Evolutionary conservation across 1,140 invertebrate genomes (phyloP), one percentile per base, ranked within the genome.

Genomic region (Ctenoplectra terminalis): DNA sequence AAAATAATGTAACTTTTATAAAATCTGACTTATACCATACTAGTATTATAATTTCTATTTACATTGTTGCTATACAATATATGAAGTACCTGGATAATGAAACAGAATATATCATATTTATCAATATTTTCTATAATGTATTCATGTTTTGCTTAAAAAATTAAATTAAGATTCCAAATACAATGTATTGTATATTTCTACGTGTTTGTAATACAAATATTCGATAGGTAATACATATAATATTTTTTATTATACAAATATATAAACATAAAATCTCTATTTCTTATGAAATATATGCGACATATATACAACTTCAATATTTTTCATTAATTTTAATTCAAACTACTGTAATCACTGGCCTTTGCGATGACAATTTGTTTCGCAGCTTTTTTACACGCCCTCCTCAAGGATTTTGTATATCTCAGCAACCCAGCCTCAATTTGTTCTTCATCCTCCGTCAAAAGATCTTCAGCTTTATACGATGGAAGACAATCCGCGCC

Each of bases 401-500:
- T 91, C n/a, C 95, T 91, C 0, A 95, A 87, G 0, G 95, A 94
- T 61, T 94, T 95, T 6, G 95, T 94, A 48, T 94, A 95, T 58
- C 92, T 93, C 1, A 95, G 91, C 46, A 95, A 88, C 0, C 94
- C 94, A 63, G 93, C 89, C 70, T 94, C 93, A 0, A 94, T 92
- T 73, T 94, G 92, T 5, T 89, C 86, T 50, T 94, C 93, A 20
- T 93, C 87, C 23, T 90, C 84, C 7, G 91, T 89, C 0, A 89
- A 90, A 79, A 94, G 91, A 84, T 96, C 95, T 87, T 97, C 95
- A 90, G 95, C 94, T 90, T 96, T 97, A 46, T 72, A 97, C 95
- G 85, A 54, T 0, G 91, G 89, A 29, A 99, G 94, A 90, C 96
- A 95, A 63, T 96, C 95, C 58, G 97, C 95, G 26, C 97, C 97